phyloP scores from a whole-genome alignment of 2,888 invertebrate species.

The Stictocephala bisonia region DNA sequence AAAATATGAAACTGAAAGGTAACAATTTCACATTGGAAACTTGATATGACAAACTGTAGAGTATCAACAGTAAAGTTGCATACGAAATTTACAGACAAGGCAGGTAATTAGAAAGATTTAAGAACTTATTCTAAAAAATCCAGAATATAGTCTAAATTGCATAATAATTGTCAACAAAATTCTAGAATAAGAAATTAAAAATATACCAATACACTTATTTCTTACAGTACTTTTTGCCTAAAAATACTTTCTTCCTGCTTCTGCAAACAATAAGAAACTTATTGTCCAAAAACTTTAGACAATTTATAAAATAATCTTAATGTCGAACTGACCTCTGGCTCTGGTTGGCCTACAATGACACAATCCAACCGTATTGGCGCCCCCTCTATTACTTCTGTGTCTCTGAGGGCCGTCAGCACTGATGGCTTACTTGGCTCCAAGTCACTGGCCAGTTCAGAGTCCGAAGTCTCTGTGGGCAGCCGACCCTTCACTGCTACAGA shows the following conservation, averaged over 20 bases:
- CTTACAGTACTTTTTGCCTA: no score
- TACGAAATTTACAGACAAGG: no score
- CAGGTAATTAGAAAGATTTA: no score
- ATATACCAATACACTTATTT: no score
- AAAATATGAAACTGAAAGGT: no score
- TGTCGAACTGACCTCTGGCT: slow-evolving; percentile 74
- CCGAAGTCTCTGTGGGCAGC: slow-evolving; percentile 76
- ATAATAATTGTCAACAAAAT: no score
- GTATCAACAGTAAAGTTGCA: no score
- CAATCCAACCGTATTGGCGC: slow-evolving; percentile 77
- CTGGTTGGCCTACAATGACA: slow-evolving; percentile 82
- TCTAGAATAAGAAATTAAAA: no score
- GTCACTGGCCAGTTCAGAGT: slow-evolving; percentile 76
- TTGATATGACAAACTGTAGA: no score
- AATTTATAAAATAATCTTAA: neutral
- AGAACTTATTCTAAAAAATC: no score
- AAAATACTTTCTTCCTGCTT: neutral
- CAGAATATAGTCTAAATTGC: no score
- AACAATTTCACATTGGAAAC: no score
- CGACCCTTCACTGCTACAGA: slow-evolving; percentile 74
- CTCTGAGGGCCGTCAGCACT: slow-evolving; percentile 76
- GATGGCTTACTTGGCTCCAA: slow-evolving; percentile 80
- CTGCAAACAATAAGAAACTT: neutral
- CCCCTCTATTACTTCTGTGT: slow-evolving; percentile 76
- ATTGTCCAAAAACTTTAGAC: neutral